Evolutionary conservation across 1,140 invertebrate genomes (phyloP).

Genomic region (Drosophila sp.): DNA sequence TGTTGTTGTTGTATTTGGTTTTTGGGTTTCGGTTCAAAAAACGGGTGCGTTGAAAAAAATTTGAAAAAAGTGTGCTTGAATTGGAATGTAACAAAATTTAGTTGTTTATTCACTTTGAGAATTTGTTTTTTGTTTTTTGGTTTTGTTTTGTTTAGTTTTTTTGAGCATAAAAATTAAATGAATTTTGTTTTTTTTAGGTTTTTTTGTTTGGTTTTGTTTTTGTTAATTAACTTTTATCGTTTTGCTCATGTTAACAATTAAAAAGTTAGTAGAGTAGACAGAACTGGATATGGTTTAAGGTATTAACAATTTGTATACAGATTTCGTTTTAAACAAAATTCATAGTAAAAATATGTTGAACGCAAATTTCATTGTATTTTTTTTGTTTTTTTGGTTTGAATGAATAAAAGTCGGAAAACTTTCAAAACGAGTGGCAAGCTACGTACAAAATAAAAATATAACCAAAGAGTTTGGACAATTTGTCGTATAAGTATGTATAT

Average conservation of each 20-base stretch:
- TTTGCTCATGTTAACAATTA: constrained; percentile 48
- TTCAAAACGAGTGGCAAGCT: constrained; percentile 68
- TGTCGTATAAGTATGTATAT: constrained; percentile 53
- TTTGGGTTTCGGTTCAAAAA: constrained; percentile 73
- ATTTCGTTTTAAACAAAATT: constrained; percentile 66
- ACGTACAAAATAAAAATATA: constrained; percentile 63
- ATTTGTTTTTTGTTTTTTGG: constrained; percentile 34
- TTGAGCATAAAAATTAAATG: constrained; percentile 60
- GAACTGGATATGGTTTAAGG: constrained; percentile 17
- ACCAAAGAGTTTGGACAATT: constrained; percentile 46
- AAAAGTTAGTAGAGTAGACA: constrained; percentile 38
- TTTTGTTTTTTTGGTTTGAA: constrained; percentile 38
- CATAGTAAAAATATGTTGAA: constrained; percentile 54
- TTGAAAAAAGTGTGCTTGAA: constrained; percentile 77
- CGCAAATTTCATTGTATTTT: constrained; percentile 44
- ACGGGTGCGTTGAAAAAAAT: constrained; percentile 74
- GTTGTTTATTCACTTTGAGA: constrained; percentile 46
- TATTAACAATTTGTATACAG: constrained; percentile 59
- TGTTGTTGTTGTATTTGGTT: constrained; percentile 32
- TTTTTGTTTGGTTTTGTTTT: constrained; percentile 35
- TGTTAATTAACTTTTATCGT: constrained; percentile 33
- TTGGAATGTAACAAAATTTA: constrained; percentile 76
- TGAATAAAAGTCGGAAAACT: constrained; percentile 65
- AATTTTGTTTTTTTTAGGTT: constrained; percentile 67
- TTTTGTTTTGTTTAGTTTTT: constrained; percentile 36